A percentile compares a stretch with the other conserved stretches of the same genome.
phyloP scores from a whole-genome alignment of 2,888 invertebrate genomes.

The Harpalus rufipes region DNA sequence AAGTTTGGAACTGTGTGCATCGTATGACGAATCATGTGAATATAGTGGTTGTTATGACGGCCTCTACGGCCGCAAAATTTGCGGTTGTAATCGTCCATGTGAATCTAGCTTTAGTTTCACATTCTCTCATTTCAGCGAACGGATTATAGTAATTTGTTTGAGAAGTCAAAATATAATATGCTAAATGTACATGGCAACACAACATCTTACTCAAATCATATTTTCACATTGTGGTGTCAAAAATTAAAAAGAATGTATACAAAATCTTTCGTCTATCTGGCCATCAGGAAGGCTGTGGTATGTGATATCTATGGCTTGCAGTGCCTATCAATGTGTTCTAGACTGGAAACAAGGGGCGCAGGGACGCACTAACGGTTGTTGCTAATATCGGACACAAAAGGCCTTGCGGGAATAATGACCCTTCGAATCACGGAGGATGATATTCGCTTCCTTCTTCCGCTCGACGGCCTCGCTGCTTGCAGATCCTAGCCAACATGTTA shows the following conservation, averaged over 20 bases:
- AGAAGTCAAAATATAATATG: no score
- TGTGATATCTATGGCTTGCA: neutral
- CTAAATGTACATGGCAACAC: no score
- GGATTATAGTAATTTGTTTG: no score
- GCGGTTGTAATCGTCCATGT: no score
- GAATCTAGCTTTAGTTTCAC: no score
- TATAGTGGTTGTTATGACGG: no score
- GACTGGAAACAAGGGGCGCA: neutral
- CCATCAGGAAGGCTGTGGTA: neutral
- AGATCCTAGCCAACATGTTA: constrained; percentile 8
- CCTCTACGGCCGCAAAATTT: no score
- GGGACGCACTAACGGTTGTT: constrained; percentile 35
- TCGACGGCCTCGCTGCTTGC: neutral
- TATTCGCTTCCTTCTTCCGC: constrained; percentile 39
- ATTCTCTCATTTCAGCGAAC: no score
- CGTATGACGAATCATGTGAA: no score
- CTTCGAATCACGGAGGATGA: constrained; percentile 46
- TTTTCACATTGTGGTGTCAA: neutral
- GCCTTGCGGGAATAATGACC: constrained; percentile 49
- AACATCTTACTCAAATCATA: no score
- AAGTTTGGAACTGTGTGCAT: no score
- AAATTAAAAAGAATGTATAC: neutral
- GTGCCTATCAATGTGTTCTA: no score
- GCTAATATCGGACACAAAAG: constrained; percentile 44
- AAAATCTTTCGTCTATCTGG: neutral